A percentile compares a stretch with the other conserved stretches of the same genome.
These are phyloP conservation scores for Ephialtes manifestator DNA, from an alignment of 2,888 invertebrate genomes.

Conservation along the genomic window DNA sequence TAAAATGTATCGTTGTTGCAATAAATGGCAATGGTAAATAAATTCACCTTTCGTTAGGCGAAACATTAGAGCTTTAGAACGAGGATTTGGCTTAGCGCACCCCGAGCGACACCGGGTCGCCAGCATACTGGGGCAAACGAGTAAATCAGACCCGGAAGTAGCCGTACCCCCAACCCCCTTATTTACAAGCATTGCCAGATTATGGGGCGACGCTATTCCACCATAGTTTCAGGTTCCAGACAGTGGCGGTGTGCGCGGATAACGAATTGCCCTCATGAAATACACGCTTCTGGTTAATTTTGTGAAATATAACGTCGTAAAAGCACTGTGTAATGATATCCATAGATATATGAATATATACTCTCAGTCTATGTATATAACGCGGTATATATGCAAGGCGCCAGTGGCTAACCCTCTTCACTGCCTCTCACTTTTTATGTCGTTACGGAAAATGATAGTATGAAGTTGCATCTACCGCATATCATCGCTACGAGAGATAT, in stretches of 20 bases:
- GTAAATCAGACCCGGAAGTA: slow-evolving; percentile 59
- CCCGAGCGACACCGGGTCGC: slow-evolving; percentile 9
- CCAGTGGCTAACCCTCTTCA: slow-evolving; percentile 33
- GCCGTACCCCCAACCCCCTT: slow-evolving; percentile 45
- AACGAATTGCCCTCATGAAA: slow-evolving; percentile 71
- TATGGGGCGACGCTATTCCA: slow-evolving; percentile 48
- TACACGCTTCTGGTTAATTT: slow-evolving; percentile 73
- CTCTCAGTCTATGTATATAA: slow-evolving; percentile 35
- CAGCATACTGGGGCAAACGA: slow-evolving; percentile 29
- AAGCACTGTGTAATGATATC: slow-evolving; percentile 62
- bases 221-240: slow-evolving; percentile 14
- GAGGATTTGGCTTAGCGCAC: not conserved
- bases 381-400: slow-evolving; percentile 39
- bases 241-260: slow-evolving; percentile 45
- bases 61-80: slow-evolving; percentile 11
- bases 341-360: slow-evolving; percentile 7
- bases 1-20: not conserved
- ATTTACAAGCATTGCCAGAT: slow-evolving; percentile 72
- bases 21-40: slow-evolving; percentile 11
- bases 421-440: slow-evolving; percentile 50
- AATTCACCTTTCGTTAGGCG: slow-evolving; percentile 12
- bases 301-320: slow-evolving; percentile 74
- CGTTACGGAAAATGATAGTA: slow-evolving; percentile 60
- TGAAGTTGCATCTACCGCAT: slow-evolving; percentile 53
- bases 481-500: slow-evolving; percentile 41